phyloP scores from a whole-genome alignment of 2,113 vertebrate genomes.

The Glareola pratincola region DNA sequence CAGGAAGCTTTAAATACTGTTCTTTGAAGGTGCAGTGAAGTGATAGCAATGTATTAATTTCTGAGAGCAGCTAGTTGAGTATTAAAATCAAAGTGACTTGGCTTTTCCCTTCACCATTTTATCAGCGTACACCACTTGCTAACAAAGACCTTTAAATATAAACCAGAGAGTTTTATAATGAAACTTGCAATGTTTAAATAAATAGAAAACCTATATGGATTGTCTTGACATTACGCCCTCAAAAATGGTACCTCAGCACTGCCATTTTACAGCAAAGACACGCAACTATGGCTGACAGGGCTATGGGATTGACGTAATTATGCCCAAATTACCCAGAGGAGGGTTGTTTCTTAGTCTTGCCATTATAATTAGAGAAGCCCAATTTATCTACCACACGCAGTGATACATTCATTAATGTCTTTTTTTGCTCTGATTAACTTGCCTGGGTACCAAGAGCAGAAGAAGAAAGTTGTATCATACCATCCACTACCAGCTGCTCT shows the following conservation, averaged over 20 bases:
- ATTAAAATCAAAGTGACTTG: neutral
- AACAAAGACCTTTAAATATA: neutral
- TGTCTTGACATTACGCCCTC: neutral
- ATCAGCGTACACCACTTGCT: neutral
- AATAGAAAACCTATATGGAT: neutral
- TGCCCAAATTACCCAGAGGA: neutral
- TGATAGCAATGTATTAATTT: neutral
- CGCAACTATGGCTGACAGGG: neutral
- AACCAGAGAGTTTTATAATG: neutral
- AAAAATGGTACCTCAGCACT: neutral
- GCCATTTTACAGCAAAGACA: neutral
- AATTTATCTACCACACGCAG: neutral
- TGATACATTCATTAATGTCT: neutral
- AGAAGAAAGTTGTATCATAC: neutral
- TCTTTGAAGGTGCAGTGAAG: slow-evolving; percentile 1
- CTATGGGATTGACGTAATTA: neutral
- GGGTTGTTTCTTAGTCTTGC: neutral
- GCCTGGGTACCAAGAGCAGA: neutral
- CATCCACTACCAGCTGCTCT: neutral
- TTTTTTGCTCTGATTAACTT: neutral
- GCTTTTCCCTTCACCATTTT: neutral
- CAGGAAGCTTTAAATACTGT: neutral
- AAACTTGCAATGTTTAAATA: neutral
- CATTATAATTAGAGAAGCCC: neutral
- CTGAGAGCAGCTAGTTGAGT: neutral